Evolutionary conservation across 1,140 invertebrate genomes (phyloP), one percentile per base, ranked within the genome.

Genomic region (Stegodyphus mimosarum): DNA sequence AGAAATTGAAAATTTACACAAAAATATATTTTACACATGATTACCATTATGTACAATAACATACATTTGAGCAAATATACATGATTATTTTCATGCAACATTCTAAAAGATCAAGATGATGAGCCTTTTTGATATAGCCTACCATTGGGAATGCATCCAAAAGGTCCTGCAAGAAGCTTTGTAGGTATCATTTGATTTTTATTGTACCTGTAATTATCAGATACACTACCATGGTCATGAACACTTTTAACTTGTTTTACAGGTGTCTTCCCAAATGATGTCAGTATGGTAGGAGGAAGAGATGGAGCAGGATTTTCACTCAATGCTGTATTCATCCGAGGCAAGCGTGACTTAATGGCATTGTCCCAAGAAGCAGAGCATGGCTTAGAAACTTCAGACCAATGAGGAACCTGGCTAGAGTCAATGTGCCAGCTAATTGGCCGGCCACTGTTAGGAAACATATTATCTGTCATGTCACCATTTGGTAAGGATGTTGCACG

Each of bases 361-460:
- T 69, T 80, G 52, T 83, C 81, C 81, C 81, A 83, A 49, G 81
- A 83, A 10, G 81, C 49, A 55, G 81, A 83, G 51, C 63, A 75
- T 13, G 71, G 81, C 18, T 83, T 83, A 7, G 64, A 6, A 9
- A 66, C 49, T 78, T 85, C 73, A 7, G 81, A 49, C 60, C 72
- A 75, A 17, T 69, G 49, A 6, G 83, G 69, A 13, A 72, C 51
- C 5, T 71, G 73, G 18, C 33, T 33, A 3, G 83, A 71, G 67
- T 86, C 84, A 9, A 86, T 69, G 71, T 86, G 84, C 84, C 84
- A 86, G 53, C 84, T 86, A 55, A 86, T 80, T 10, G 84, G 84
- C 11, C 84, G 74, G 6, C 73, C 83, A 51, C 15, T 52, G 11
- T 77, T 70, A 51, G 52, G 15, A 5, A 85, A 48, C 6, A 78